Percentiles rank a stretch among this genome's conserved stretches.
Conservation (phyloP, 2,888 invertebrate species). For the Eremobia ochroleuca region DNA sequence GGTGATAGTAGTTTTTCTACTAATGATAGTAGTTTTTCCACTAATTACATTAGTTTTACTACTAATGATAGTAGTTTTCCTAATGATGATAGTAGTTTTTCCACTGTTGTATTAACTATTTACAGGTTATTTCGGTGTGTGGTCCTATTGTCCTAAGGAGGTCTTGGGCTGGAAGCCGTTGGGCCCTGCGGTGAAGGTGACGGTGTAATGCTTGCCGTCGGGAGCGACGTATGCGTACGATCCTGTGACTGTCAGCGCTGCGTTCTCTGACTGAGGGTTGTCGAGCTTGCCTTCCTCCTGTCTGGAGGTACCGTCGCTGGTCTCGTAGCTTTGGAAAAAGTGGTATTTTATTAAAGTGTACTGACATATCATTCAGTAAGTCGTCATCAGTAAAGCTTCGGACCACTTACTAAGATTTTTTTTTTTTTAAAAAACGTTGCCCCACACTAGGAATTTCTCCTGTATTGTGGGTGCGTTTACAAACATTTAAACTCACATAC, state of each 20-base stretch:
- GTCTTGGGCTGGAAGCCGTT: conserved; percentile 92
- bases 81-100: conserved; percentile 19
- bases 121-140: conserved; percentile 48
- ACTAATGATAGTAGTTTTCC: conserved; percentile 19
- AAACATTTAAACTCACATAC: no score
- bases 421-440: no score
- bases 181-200: conserved; percentile 92
- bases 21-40: conserved; percentile 55
- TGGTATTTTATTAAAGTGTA: neutral
- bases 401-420: neutral
- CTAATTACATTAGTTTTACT: conserved; percentile 29
- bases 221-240: conserved; percentile 92
- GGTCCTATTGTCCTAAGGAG: conserved; percentile 84
- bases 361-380: neutral
- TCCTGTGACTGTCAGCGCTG: conserved; percentile 92
- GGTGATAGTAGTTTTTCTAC: conserved; percentile 22
- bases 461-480: no score
- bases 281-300: conserved; percentile 93
- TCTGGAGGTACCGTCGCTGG: conserved; percentile 92
- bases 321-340: conserved; percentile 89
- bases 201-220: conserved; percentile 92
- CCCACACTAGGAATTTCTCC: no score
- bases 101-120: conserved; percentile 69
- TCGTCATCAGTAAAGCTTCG: neutral
- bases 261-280: conserved; percentile 92